Conservation (phyloP, 2,113 vertebrate genomes). For the Indicator maculatus region DNA sequence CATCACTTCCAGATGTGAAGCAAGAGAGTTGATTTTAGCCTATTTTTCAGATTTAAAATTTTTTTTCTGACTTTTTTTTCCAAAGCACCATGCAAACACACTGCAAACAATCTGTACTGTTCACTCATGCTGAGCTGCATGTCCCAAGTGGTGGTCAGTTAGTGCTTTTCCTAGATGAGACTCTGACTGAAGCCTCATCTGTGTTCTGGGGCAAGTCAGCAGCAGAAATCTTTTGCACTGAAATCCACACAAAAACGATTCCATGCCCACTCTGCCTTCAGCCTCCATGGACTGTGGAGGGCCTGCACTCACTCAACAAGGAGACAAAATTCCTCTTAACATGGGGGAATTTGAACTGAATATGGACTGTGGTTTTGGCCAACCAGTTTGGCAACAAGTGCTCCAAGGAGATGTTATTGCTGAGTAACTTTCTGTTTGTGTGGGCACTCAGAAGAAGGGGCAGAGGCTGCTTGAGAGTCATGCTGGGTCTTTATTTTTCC, state of each 20-base stretch:
- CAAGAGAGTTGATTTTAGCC: background rate
- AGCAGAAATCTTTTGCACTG: background rate
- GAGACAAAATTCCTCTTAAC: background rate
- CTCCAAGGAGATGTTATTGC: background rate
- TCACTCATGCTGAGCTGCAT: background rate
- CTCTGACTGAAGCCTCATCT: background rate
- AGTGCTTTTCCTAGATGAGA: background rate
- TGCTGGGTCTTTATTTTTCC: background rate
- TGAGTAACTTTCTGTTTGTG: background rate
- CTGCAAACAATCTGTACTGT: background rate
- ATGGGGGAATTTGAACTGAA: background rate
- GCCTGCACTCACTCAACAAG: background rate
- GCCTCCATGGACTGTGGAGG: background rate
- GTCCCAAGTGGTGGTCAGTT: background rate
- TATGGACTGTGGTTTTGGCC: background rate
- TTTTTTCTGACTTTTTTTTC: background rate
- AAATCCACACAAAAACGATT: background rate
- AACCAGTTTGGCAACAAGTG: background rate
- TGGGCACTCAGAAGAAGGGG: background rate
- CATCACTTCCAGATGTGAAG: conserved; percentile 51
- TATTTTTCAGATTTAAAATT: background rate
- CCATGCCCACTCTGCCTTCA: background rate
- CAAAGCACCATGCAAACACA: background rate
- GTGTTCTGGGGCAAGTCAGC: background rate
- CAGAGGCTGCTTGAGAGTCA: background rate